Conservation (phyloP, 2,888 invertebrate species). For the Hypselothyrea guttata region DNA sequence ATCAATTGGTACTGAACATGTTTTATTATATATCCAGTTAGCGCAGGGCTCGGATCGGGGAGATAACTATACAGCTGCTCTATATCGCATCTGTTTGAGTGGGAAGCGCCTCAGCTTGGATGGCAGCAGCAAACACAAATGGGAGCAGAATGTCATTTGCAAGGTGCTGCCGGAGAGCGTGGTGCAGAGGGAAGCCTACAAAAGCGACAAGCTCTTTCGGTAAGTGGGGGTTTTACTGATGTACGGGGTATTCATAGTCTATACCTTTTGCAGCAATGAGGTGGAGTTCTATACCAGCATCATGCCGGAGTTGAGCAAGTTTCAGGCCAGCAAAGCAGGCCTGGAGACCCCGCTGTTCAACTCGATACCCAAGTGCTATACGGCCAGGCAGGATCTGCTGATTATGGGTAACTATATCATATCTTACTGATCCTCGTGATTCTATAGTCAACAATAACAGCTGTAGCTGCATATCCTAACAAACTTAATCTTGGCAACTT, state of each 20-base stretch:
- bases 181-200: constrained; percentile 86
- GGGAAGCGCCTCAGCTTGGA: constrained; percentile 81
- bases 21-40: constrained; percentile 81
- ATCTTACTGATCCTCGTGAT: too few species aligned
- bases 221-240: constrained; percentile 39
- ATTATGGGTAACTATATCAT: constrained; percentile 81
- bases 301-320: constrained; percentile 86
- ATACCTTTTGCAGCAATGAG: constrained; percentile 84
- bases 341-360: constrained; percentile 81
- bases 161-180: constrained; percentile 87
- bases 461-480: too few species aligned
- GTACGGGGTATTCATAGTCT: not conserved
- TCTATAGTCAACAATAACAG: too few species aligned
- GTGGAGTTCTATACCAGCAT: constrained; percentile 88
- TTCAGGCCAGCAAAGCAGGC: constrained; percentile 82
- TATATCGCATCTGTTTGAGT: constrained; percentile 86
- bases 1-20: too few species aligned
- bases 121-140: constrained; percentile 83
- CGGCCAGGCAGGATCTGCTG: constrained; percentile 84
- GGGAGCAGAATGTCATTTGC: constrained; percentile 87
- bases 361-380: constrained; percentile 85
- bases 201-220: constrained; percentile 87
- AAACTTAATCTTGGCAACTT: too few species aligned
- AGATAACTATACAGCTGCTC: constrained; percentile 89
- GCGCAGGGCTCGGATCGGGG: constrained; percentile 88